These are phyloP conservation scores for Meteorus colon DNA, from an alignment of 2,888 invertebrate genomes.

Conservation along the genomic window DNA sequence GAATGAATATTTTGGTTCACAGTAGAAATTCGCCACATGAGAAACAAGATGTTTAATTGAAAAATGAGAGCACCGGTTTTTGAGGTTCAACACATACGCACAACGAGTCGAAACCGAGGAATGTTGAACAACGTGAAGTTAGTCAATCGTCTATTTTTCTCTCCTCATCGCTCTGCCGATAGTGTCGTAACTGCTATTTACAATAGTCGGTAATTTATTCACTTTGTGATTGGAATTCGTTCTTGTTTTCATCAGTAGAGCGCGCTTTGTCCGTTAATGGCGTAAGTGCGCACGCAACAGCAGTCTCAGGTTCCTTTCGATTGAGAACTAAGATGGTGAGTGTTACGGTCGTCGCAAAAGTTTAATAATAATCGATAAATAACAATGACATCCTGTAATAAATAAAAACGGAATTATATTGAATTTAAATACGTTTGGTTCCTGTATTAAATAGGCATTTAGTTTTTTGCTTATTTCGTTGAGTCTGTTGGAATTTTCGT, in stretches of 20 bases:
- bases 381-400: conserved; percentile 51
- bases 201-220: neutral
- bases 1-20: neutral
- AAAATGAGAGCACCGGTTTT: conserved; percentile 12
- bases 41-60: neutral
- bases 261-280: neutral
- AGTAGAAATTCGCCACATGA: conserved; percentile 6
- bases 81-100: neutral
- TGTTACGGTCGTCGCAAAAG: conserved; percentile 44
- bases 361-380: conserved; percentile 51
- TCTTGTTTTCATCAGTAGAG: neutral
- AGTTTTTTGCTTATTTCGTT: conserved; percentile 29
- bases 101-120: neutral
- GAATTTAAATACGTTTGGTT: conserved; percentile 10
- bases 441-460: conserved; percentile 20
- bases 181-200: neutral
- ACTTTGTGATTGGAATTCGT: neutral
- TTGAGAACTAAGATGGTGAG: conserved; percentile 64
- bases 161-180: neutral
- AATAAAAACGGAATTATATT: conserved; percentile 30
- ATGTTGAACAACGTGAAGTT: conserved; percentile 9
- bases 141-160: neutral
- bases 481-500: conserved; percentile 24
- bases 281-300: conserved; percentile 43
- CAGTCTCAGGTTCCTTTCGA: conserved; percentile 53